Evolutionary conservation across 2,113 vertebrate species (phyloP).

Genomic region (Chrysochloris asiatica): DNA sequence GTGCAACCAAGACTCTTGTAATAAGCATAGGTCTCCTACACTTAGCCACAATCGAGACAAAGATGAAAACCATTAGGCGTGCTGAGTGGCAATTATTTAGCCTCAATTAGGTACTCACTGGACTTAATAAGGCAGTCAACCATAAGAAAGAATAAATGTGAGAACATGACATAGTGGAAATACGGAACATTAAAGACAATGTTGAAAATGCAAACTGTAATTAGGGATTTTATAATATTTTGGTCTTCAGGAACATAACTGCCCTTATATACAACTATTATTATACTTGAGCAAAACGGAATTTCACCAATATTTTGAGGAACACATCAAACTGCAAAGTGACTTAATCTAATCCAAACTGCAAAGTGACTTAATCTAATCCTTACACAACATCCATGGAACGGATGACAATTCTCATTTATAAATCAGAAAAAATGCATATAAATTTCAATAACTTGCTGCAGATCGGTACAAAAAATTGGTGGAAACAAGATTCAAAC

Average conservation of each 20-base stretch:
- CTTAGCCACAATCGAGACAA: background rate
- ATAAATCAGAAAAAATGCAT: slow-evolving; percentile 25
- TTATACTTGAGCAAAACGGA: background rate
- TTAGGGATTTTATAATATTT: slow-evolving; percentile 3
- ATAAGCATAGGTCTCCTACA: slow-evolving; percentile 3
- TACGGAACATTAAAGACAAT: background rate
- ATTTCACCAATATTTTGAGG: background rate
- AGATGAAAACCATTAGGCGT: background rate
- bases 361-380: background rate
- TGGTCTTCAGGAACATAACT: background rate
- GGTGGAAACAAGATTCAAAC: background rate
- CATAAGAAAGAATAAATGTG: slow-evolving; percentile 39
- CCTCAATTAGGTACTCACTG: background rate
- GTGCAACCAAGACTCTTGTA: background rate
- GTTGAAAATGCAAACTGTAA: background rate
- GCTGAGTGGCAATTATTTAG: slow-evolving; percentile 1
- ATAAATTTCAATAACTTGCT: background rate
- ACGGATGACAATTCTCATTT: background rate
- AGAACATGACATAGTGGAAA: background rate
- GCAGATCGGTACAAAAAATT: background rate
- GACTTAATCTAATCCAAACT: background rate
- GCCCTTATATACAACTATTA: background rate
- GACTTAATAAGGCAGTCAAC: slow-evolving; percentile 46
- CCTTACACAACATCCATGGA: background rate
- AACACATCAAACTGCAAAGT: background rate